These are phyloP conservation scores for Elmis aenea DNA, from an alignment of 2,888 invertebrate genomes.

Conservation along the genomic window DNA sequence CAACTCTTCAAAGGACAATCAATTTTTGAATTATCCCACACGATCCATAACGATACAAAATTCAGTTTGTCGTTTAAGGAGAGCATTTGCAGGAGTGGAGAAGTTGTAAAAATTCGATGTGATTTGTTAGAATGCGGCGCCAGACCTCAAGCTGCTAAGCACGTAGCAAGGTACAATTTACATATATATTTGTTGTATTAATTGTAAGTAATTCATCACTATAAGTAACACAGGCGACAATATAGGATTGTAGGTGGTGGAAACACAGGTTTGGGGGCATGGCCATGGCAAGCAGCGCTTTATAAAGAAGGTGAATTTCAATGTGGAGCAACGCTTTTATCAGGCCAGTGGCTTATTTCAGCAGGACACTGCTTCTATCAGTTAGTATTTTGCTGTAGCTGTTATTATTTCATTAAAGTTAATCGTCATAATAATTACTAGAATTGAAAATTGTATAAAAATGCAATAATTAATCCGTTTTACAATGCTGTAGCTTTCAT, in stretches of 20 bases:
- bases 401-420: too few relatives aligned
- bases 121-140: constrained; percentile 66
- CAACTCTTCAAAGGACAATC: constrained; percentile 8
- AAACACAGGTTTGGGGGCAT: constrained; percentile 69
- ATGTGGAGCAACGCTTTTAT: constrained; percentile 72
- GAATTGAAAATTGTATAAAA: too few relatives aligned
- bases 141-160: constrained; percentile 58
- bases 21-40: constrained; percentile 59
- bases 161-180: constrained; percentile 60
- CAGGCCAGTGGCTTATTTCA: constrained; percentile 68
- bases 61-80: constrained; percentile 63
- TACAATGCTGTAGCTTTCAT: too few relatives aligned
- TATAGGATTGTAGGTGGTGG: constrained; percentile 76
- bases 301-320: constrained; percentile 82
- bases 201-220: constrained; percentile 5
- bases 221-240: constrained; percentile 36
- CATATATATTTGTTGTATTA: not conserved
- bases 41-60: constrained; percentile 51
- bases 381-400: too few relatives aligned
- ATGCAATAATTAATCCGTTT: too few relatives aligned
- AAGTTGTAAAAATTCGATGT: constrained; percentile 65
- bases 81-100: constrained; percentile 56
- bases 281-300: constrained; percentile 84
- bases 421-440: too few relatives aligned
- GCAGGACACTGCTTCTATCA: constrained; percentile 80